A percentile compares a stretch with the other conserved stretches of the same genome.
These are phyloP conservation scores for Lepidotrigona ventralis DNA, from an alignment of 1,140 invertebrate genomes.

Conservation along the genomic window DNA sequence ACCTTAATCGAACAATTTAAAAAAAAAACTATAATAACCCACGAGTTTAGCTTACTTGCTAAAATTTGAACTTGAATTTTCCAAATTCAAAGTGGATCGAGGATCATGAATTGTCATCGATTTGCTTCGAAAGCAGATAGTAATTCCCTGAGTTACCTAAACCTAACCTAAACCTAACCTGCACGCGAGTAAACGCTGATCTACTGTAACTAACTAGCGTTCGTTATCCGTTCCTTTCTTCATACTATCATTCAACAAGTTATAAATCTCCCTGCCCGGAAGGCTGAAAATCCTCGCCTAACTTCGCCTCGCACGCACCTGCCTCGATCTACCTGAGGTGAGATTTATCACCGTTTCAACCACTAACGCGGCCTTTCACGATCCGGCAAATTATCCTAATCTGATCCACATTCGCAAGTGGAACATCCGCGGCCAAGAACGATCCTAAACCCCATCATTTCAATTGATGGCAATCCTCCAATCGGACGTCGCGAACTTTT, in stretches of 20 bases:
- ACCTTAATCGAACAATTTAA: no score
- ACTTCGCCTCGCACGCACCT: background rate
- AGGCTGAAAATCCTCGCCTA: background rate
- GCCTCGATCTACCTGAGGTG: background rate
- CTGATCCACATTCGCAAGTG: slow-evolving; percentile 20
- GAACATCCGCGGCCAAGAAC: slow-evolving; percentile 2
- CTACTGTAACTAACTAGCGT: no score
- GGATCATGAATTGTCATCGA: no score
- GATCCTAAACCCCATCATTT: background rate
- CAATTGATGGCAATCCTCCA: no score
- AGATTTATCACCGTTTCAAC: slow-evolving; percentile 2
- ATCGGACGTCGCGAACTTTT: background rate
- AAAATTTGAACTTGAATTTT: no score
- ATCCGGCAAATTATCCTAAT: slow-evolving; percentile 11
- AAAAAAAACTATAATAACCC: no score
- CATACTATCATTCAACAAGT: background rate
- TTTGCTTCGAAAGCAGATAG: no score
- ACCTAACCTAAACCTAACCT: no score
- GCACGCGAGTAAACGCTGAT: no score
- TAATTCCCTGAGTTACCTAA: no score
- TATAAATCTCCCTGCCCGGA: background rate
- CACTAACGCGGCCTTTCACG: background rate
- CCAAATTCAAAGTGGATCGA: no score
- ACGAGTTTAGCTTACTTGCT: no score
- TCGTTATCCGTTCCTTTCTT: background rate